phyloP scores from a whole-genome alignment of 2,888 invertebrate species.

The Byasa hedistus region DNA sequence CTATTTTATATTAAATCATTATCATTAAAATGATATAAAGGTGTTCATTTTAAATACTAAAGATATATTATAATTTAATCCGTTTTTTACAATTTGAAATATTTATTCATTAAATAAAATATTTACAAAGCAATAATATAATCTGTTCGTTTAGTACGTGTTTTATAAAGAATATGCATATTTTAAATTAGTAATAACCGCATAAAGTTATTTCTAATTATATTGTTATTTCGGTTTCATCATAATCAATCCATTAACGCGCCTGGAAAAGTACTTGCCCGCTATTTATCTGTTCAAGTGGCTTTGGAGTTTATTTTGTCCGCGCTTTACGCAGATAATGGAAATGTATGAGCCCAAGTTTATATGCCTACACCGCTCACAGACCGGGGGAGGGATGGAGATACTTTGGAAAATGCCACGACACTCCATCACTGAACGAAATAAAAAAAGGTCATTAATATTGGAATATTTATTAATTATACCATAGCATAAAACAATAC shows the following conservation, averaged over 20 bases:
- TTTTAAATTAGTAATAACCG: no score
- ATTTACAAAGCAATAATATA: no score
- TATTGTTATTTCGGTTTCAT: slow-evolving; percentile 3
- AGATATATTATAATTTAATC: no score
- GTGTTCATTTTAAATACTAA: no score
- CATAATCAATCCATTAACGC: slow-evolving; percentile 28
- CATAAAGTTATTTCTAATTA: not conserved
- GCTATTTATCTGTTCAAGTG: slow-evolving; percentile 30
- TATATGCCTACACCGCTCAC: slow-evolving; percentile 21
- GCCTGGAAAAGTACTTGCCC: slow-evolving; percentile 31
- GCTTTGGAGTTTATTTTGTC: slow-evolving; percentile 29
- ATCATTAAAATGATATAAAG: no score
- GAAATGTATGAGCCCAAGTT: slow-evolving; percentile 24
- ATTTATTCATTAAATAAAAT: no score
- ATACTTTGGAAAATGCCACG: slow-evolving; percentile 19
- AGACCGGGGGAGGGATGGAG: not conserved
- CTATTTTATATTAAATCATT: not conserved
- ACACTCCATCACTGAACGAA: not conserved
- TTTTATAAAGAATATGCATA: no score
- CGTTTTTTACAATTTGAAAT: no score
- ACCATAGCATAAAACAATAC: not conserved
- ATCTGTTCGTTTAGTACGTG: no score
- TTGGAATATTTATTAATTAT: not conserved
- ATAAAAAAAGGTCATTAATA: not conserved
- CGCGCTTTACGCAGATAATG: slow-evolving; percentile 28